A percentile compares a stretch with the other conserved stretches of the same genome.
These are phyloP conservation scores for Catharus bicknelli DNA, from an alignment of 2,113 vertebrate species.

Conservation along the genomic window DNA sequence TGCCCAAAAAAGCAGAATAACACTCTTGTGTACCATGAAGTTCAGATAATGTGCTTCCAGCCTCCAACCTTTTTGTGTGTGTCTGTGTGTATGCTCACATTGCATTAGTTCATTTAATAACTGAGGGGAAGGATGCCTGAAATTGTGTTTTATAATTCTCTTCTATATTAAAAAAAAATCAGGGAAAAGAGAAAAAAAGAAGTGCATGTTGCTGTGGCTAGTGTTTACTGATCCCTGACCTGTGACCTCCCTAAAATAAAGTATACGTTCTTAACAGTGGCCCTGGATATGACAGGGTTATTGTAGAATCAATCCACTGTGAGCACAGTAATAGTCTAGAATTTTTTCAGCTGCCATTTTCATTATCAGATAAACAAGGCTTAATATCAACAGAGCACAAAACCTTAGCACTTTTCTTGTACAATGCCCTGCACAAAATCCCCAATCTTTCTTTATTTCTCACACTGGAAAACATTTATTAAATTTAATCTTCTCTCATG, in stretches of 20 bases:
- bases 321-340: background rate
- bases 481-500: background rate
- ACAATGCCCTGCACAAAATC: background rate
- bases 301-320: background rate
- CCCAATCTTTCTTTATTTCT: background rate
- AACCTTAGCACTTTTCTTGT: background rate
- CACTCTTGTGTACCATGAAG: accelerated
- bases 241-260: background rate
- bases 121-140: background rate
- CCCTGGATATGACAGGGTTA: background rate
- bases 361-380: background rate
- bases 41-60: background rate
- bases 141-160: background rate
- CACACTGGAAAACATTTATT: background rate
- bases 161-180: background rate
- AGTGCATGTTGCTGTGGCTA: background rate
- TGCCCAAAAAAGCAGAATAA: background rate
- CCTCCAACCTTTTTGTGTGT: background rate
- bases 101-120: background rate
- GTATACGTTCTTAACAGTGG: background rate
- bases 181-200: background rate
- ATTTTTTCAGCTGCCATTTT: background rate
- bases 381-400: background rate
- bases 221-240: background rate
- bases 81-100: no score